Percentiles rank a stretch among this genome's conserved stretches.
These are phyloP conservation scores for Pangasius djambal DNA, from an alignment of 2,797 vertebrate species.

Conservation along the genomic window DNA sequence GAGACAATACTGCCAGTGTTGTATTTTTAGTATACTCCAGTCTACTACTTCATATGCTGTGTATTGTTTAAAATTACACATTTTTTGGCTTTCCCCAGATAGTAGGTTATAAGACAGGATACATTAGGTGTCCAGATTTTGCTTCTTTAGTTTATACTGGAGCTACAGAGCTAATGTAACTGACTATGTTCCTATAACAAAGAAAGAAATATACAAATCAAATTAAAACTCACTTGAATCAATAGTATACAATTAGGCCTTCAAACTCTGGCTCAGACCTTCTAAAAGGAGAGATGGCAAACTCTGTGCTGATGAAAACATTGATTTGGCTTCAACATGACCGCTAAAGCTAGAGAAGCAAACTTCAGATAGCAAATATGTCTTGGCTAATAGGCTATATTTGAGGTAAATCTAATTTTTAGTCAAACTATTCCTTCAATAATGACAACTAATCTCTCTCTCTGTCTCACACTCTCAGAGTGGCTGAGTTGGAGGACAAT, in stretches of 20 bases:
- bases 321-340: background rate
- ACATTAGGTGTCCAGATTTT: background rate
- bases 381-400: background rate
- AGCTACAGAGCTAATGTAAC: background rate
- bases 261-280: background rate
- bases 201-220: background rate
- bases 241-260: background rate
- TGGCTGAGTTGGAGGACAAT: constrained; percentile 87
- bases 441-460: background rate
- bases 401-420: background rate
- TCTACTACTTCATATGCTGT: background rate
- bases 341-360: background rate
- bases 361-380: background rate
- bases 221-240: background rate
- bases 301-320: background rate
- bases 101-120: background rate
- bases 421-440: background rate
- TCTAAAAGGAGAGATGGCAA: background rate
- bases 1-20: background rate
- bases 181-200: background rate
- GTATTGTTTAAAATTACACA: background rate
- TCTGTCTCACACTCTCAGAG: constrained; percentile 68
- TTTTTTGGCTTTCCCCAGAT: background rate
- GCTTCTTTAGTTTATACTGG: background rate
- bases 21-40: background rate